Evolutionary conservation across 2,797 vertebrate species (phyloP).

Genomic region (Peromyscus nudipes): DNA sequence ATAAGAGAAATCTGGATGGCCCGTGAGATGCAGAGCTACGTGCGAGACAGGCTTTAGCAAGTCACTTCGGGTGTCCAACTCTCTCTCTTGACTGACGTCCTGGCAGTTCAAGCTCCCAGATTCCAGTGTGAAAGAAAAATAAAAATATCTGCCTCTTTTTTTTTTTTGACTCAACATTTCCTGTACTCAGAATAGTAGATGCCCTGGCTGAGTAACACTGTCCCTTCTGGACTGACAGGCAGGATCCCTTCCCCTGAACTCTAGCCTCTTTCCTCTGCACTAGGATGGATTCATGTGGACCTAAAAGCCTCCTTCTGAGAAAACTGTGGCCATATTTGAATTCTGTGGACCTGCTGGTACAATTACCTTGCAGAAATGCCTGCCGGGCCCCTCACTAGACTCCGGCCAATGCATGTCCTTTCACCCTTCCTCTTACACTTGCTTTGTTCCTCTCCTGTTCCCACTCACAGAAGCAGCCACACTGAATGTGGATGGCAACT

Average conservation of each 20-base stretch:
- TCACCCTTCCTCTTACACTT: not conserved
- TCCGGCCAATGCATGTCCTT: rapidly evolving
- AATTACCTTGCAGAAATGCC: rapidly evolving
- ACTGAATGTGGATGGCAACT: not conserved
- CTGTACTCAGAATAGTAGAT: not conserved
- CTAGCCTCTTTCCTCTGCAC: not conserved
- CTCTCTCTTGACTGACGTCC: not conserved
- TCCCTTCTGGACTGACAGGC: not conserved
- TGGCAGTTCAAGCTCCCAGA: constrained; percentile 54
- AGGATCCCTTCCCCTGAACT: no score
- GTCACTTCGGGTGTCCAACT: not conserved
- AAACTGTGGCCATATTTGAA: not conserved
- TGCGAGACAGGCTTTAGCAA: constrained; percentile 48
- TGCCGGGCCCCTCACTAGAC: rapidly evolving
- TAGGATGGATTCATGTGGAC: rapidly evolving
- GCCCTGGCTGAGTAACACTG: rapidly evolving
- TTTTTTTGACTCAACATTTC: constrained; percentile 22
- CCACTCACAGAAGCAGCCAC: not conserved
- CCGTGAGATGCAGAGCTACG: rapidly evolving
- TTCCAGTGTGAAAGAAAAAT: constrained; percentile 20
- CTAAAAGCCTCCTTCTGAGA: not conserved
- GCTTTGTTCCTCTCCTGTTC: not conserved
- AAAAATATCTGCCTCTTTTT: constrained; percentile 35
- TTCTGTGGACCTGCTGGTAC: rapidly evolving
- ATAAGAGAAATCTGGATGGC: not conserved